A percentile compares a stretch with the other conserved stretches of the same genome.
These are phyloP conservation scores for Teleogryllus occipitalis DNA, from an alignment of 1,140 invertebrate genomes.

Conservation along the genomic window DNA sequence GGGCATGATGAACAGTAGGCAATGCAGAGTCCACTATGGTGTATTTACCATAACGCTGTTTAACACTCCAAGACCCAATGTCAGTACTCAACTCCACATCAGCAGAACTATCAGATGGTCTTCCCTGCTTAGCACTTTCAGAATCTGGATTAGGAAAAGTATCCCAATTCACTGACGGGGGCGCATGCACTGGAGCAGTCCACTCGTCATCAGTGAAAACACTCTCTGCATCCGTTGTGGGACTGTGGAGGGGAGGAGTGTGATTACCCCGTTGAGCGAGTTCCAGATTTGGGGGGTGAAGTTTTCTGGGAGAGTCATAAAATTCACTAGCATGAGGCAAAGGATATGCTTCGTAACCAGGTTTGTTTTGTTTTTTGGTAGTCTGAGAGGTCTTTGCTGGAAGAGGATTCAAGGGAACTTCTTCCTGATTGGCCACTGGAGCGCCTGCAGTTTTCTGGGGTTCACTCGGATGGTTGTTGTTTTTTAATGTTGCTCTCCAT, in stretches of 20 bases:
- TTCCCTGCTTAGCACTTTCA: slow-evolving; percentile 31
- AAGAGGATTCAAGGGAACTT: not conserved
- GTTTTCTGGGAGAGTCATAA: slow-evolving; percentile 45
- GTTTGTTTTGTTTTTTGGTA: not conserved
- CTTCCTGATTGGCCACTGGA: not conserved
- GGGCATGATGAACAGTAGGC: not conserved
- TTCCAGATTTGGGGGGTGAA: slow-evolving; percentile 29
- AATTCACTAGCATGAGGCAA: slow-evolving; percentile 31
- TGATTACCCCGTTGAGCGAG: slow-evolving; percentile 22
- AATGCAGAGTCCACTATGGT: slow-evolving; percentile 35
- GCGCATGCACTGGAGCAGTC: slow-evolving; percentile 26
- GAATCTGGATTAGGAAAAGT: slow-evolving; percentile 39
- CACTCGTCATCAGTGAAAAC: slow-evolving; percentile 51
- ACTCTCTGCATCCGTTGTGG: slow-evolving; percentile 45
- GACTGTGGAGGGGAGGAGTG: slow-evolving; percentile 42
- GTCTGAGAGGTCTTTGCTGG: not conserved
- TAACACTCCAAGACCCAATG: slow-evolving; percentile 47
- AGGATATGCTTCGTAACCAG: not conserved
- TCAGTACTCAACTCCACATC: slow-evolving; percentile 40
- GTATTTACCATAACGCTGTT: slow-evolving; percentile 46
- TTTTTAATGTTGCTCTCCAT: not conserved
- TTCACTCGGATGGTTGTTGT: not conserved
- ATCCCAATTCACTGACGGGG: slow-evolving; percentile 43
- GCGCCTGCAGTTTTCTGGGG: not conserved
- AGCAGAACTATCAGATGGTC: slow-evolving; percentile 44